Percentiles rank a stretch among this genome's conserved stretches.
These are phyloP conservation scores for Dissostichus mawsoni DNA, from an alignment of 2,113 vertebrate species.

Conservation along the genomic window DNA sequence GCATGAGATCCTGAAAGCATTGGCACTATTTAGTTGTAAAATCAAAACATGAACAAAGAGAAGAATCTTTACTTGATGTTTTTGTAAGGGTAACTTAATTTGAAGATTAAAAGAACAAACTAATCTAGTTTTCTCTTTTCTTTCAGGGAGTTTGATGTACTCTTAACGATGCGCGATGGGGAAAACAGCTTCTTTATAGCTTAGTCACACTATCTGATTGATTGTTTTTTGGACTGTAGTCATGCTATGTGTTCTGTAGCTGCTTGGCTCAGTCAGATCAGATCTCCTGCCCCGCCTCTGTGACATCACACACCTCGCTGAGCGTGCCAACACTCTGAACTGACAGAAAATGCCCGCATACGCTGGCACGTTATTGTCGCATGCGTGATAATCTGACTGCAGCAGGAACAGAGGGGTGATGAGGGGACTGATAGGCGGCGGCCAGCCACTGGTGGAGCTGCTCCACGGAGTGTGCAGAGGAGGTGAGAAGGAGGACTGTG, in stretches of 20 bases:
- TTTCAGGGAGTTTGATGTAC: slow-evolving; percentile 31
- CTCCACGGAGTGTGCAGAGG: slow-evolving; percentile 32
- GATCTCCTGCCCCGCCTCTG: slow-evolving; percentile 18
- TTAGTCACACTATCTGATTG: slow-evolving; percentile 43
- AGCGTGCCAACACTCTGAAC: slow-evolving; percentile 69
- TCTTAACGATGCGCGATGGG: slow-evolving; percentile 13
- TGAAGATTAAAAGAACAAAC: slow-evolving; percentile 10
- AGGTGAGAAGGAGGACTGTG: slow-evolving; percentile 48
- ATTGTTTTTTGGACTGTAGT: slow-evolving; percentile 31
- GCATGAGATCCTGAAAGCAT: not conserved
- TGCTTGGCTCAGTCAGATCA: slow-evolving; percentile 25
- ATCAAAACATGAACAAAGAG: slow-evolving; percentile 20
- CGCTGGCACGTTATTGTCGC: slow-evolving; percentile 73
- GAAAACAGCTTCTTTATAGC: slow-evolving; percentile 25
- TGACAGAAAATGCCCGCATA: slow-evolving; percentile 66
- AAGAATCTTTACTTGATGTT: slow-evolving; percentile 18
- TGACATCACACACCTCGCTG: slow-evolving; percentile 43
- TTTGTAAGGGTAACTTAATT: slow-evolving; percentile 22
- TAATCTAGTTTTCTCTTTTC: slow-evolving; percentile 5
- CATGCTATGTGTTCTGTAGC: slow-evolving; percentile 10
- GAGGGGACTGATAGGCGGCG: slow-evolving; percentile 43
- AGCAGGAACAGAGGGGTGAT: slow-evolving; percentile 56
- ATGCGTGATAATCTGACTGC: slow-evolving; percentile 60
- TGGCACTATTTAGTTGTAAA: not conserved
- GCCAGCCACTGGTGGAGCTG: slow-evolving; percentile 36